phyloP scores from a whole-genome alignment of 2,113 vertebrate species.

The Cyanoderma ruficeps region DNA sequence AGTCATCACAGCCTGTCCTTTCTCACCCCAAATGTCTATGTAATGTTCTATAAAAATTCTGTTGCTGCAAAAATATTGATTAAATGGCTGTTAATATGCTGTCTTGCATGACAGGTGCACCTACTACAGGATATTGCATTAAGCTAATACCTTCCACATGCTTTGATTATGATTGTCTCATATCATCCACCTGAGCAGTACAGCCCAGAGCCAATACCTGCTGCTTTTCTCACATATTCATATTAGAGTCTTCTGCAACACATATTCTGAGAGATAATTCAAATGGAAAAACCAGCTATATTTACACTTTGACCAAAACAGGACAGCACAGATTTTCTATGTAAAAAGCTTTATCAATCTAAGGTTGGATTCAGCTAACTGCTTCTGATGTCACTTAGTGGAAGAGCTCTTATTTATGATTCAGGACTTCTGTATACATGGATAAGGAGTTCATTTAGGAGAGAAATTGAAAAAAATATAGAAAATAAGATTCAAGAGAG shows the following conservation, averaged over 20 bases:
- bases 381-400: not conserved
- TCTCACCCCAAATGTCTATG: not conserved
- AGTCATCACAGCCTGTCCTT: constrained; percentile 3
- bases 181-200: not conserved
- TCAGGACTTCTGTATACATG: not conserved
- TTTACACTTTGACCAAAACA: not conserved
- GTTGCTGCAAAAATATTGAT: not conserved
- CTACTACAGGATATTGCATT: not conserved
- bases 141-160: not conserved
- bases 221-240: not conserved
- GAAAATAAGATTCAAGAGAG: not conserved
- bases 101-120: not conserved
- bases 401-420: not conserved
- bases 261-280: not conserved
- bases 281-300: not conserved
- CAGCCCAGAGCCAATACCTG: not conserved
- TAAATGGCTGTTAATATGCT: not conserved
- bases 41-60: not conserved
- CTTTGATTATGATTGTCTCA: not conserved
- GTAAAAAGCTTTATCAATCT: not conserved
- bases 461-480: not conserved
- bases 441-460: not conserved
- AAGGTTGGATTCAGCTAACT: not conserved
- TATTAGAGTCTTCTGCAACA: not conserved
- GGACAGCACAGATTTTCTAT: not conserved